These are phyloP conservation scores for Drosophila trichaetosa DNA, from an alignment of 2,888 invertebrate species.

Conservation along the genomic window DNA sequence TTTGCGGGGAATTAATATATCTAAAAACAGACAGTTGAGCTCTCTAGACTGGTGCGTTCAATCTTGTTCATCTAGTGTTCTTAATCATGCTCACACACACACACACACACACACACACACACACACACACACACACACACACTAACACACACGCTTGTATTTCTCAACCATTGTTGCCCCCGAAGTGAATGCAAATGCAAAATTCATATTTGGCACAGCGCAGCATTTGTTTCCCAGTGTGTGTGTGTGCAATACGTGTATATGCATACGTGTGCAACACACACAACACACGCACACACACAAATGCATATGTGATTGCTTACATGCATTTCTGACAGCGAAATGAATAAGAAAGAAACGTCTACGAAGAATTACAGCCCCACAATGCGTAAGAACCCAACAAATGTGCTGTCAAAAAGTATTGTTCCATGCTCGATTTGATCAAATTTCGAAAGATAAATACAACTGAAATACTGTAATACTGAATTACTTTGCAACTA, in stretches of 20 bases:
- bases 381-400: neutral
- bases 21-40: neutral
- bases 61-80: neutral
- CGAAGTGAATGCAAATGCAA: conserved; percentile 2
- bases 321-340: neutral
- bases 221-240: neutral
- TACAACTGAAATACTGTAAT: neutral
- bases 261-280: neutral
- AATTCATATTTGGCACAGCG: neutral
- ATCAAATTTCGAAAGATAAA: neutral
- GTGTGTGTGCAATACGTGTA: neutral
- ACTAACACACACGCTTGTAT: neutral
- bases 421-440: neutral
- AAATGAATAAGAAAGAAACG: neutral
- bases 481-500: neutral
- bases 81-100: neutral
- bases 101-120: neutral
- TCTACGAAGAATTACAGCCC: neutral
- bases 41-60: neutral
- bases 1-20: neutral
- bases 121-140: neutral
- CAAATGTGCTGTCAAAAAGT: neutral
- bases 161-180: neutral
- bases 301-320: neutral
- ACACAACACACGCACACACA: no score